phyloP scores from a whole-genome alignment of 1,140 invertebrate species.

The Psilanteris sp. region DNA sequence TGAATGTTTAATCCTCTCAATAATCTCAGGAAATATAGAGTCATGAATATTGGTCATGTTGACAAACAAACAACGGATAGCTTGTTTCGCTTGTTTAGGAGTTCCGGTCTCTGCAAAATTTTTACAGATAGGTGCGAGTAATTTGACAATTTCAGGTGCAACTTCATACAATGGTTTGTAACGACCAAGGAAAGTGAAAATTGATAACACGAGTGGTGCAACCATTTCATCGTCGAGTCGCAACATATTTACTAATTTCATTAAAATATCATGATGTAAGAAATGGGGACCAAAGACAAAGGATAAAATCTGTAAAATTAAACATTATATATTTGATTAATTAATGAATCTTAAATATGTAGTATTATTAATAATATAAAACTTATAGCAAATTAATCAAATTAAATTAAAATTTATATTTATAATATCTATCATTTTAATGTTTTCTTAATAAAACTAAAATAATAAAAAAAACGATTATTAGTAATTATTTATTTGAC shows the following conservation, averaged over 20 bases:
- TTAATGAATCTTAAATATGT: too few relatives aligned
- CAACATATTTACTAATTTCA: slow-evolving; percentile 88
- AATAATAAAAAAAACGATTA: slow-evolving; percentile 7
- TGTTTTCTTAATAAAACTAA: too few relatives aligned
- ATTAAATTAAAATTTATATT: too few relatives aligned
- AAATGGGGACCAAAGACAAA: slow-evolving; percentile 96
- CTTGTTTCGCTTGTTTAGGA: slow-evolving; percentile 97
- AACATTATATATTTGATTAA: too few relatives aligned
- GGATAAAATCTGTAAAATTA: slow-evolving; percentile 86
- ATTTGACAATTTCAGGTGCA: slow-evolving; percentile 85
- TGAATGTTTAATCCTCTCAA: slow-evolving; percentile 89
- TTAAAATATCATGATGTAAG: slow-evolving; percentile 90
- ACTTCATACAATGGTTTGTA: slow-evolving; percentile 89
- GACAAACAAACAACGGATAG: slow-evolving; percentile 93
- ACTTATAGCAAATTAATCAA: too few relatives aligned
- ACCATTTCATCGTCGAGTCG: slow-evolving; percentile 90
- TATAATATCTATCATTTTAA: too few relatives aligned
- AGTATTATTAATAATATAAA: too few relatives aligned
- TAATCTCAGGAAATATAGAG: slow-evolving; percentile 90
- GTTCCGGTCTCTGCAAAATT: slow-evolving; percentile 92
- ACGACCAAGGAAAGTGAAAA: slow-evolving; percentile 93
- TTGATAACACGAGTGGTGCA: slow-evolving; percentile 89
- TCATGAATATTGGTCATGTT: slow-evolving; percentile 91
- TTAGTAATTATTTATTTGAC: too few relatives aligned
- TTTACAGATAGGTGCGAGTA: slow-evolving; percentile 91